phyloP scores from a whole-genome alignment of 2,113 vertebrate genomes.

The Nettapus auritus region DNA sequence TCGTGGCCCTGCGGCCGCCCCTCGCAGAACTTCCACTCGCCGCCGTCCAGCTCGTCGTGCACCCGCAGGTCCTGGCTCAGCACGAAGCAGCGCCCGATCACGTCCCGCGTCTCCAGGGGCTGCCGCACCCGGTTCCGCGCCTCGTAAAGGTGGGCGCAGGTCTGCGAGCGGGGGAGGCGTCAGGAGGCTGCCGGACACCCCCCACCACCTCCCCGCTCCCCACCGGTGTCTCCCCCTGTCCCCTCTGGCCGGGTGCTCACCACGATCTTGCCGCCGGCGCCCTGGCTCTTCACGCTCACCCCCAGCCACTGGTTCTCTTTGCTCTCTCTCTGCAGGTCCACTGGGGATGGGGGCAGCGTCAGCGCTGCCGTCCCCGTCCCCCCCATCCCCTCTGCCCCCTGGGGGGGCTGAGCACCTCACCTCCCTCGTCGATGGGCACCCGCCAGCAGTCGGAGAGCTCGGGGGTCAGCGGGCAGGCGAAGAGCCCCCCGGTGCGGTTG shows the following conservation, averaged over 20 bases:
- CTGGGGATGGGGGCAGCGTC: conserved; percentile 15
- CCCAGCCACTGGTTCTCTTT: conserved; percentile 98
- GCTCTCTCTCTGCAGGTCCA: conserved; percentile 83
- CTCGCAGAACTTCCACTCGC: conserved; percentile 96
- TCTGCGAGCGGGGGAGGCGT: conserved; percentile 61
- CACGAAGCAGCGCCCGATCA: conserved; percentile 93
- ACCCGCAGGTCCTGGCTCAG: conserved; percentile 89
- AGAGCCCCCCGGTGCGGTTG: conserved; percentile 88
- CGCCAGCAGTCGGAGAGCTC: conserved; percentile 88
- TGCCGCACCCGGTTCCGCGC: conserved; percentile 86
- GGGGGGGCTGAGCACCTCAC: conserved; percentile 58
- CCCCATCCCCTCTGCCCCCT: neutral
- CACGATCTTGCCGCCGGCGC: conserved; percentile 92
- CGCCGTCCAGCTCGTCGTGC: conserved; percentile 89
- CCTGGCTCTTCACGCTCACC: conserved; percentile 93
- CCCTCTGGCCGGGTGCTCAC: conserved; percentile 76
- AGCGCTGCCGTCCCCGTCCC: rapidly evolving
- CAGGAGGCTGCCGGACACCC: rapidly evolving
- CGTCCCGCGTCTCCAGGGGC: conserved; percentile 88
- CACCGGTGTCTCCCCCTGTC: neutral
- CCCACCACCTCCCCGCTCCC: neutral
- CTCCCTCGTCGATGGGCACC: conserved; percentile 87
- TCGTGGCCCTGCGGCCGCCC: conserved; percentile 92
- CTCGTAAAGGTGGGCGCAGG: conserved; percentile 94
- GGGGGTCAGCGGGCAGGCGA: conserved; percentile 87